phyloP scores from a whole-genome alignment of 2,888 invertebrate genomes.

The Eilema griseolum region DNA sequence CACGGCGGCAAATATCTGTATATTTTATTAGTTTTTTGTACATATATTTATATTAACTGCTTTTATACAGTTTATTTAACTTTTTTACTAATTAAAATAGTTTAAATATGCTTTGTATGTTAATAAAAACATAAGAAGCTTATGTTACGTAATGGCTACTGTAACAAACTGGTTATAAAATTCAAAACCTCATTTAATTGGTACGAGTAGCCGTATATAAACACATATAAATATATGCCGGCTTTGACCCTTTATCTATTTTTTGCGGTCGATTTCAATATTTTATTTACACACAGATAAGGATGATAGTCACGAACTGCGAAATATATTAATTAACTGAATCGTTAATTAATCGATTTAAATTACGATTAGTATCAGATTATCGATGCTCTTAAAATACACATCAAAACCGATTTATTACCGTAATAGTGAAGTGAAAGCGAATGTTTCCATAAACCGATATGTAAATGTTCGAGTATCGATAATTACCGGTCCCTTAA shows the following conservation, averaged over 20 bases:
- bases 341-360: conserved; percentile 27
- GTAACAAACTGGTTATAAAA: not conserved
- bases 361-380: conserved; percentile 35
- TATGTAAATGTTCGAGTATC: conserved; percentile 75
- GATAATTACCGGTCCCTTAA: conserved; percentile 80
- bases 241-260: not conserved
- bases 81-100: not conserved
- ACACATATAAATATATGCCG: not conserved
- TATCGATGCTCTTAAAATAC: conserved; percentile 34
- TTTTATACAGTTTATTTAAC: not conserved
- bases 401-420: conserved; percentile 40
- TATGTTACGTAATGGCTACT: not conserved
- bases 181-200: not conserved
- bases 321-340: conserved; percentile 18
- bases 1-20: too few relatives aligned
- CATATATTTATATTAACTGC: not conserved
- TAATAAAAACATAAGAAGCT: not conserved
- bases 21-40: not conserved
- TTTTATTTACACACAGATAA: conserved; percentile 4
- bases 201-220: not conserved
- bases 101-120: not conserved
- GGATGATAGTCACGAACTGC: not conserved
- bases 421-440: conserved; percentile 72
- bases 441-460: conserved; percentile 63
- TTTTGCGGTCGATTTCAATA: not conserved